Evolutionary conservation across 1,140 invertebrate species (phyloP).

Genomic region (Nasonia longicornis): DNA sequence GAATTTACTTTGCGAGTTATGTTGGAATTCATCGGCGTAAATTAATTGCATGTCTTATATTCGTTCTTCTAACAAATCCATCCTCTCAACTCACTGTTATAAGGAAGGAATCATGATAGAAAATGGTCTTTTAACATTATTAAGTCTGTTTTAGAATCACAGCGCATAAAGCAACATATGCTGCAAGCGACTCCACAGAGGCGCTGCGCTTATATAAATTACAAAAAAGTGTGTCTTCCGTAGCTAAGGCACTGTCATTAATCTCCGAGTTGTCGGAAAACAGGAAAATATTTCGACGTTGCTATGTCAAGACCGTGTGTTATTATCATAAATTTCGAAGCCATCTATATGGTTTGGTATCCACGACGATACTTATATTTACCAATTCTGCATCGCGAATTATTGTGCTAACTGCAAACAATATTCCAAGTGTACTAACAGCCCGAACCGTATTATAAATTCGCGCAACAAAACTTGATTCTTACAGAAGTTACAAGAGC

Average conservation of each 20-base stretch:
- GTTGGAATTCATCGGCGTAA: background rate
- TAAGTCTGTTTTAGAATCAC: no score
- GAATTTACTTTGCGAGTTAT: background rate
- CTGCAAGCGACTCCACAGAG: background rate
- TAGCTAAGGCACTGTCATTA: background rate
- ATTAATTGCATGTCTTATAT: background rate
- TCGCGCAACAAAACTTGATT: background rate
- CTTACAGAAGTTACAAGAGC: background rate
- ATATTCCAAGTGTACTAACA: no score
- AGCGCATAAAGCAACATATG: no score
- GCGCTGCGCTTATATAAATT: no score
- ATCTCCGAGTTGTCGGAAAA: background rate
- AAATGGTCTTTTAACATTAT: no score
- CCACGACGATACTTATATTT: no score
- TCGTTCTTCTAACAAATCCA: no score
- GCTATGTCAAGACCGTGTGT: background rate
- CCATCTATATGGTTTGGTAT: no score
- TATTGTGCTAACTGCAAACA: no score
- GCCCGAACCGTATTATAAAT: background rate
- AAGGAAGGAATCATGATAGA: no score
- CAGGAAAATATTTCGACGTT: background rate
- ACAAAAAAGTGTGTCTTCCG: background rate
- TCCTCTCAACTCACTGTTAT: no score
- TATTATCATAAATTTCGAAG: background rate
- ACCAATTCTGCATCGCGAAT: no score